Conservation (phyloP, 1,140 invertebrate genomes). For the Drosophila auraria region DNA sequence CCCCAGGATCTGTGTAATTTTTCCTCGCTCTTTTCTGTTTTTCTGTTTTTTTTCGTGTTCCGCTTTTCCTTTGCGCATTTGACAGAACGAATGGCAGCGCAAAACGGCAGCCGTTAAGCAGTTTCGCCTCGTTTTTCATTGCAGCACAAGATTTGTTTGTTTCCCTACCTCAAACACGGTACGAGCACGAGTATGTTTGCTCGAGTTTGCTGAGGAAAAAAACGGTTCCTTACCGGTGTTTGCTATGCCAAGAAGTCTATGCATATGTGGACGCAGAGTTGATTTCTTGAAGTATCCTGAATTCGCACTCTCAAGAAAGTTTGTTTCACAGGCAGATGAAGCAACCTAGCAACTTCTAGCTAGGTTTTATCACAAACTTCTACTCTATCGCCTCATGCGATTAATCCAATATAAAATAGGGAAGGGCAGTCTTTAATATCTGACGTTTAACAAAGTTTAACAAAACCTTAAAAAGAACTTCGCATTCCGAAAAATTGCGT, state of each 20-base stretch:
- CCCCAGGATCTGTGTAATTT: constrained; percentile 25
- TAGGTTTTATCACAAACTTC: too few relatives aligned
- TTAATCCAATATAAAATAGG: neutral
- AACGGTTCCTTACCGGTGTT: constrained; percentile 3
- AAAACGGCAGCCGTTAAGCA: constrained; percentile 74
- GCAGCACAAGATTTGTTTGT: constrained; percentile 69
- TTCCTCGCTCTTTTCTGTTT: neutral
- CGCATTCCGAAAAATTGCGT: too few relatives aligned
- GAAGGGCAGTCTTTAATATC: too few relatives aligned
- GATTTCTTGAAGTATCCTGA: constrained; percentile 10
- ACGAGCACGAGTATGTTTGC: constrained; percentile 19
- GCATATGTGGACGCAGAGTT: constrained; percentile 24
- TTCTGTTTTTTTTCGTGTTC: constrained; percentile 26
- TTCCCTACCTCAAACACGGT: constrained; percentile 13
- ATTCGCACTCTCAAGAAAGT: neutral
- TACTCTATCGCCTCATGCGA: neutral
- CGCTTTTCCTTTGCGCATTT: constrained; percentile 37
- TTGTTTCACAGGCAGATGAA: constrained; percentile 4
- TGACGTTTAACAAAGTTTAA: too few relatives aligned
- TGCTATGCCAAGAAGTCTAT: constrained; percentile 15
- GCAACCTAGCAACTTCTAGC: too few relatives aligned
- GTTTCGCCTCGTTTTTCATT: constrained; percentile 80
- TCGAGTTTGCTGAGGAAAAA: constrained; percentile 24
- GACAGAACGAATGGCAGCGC: constrained; percentile 39
- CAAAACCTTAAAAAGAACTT: too few relatives aligned